Conservation (phyloP, 2,888 invertebrate genomes). For the Hemicrepidius hirtus region DNA sequence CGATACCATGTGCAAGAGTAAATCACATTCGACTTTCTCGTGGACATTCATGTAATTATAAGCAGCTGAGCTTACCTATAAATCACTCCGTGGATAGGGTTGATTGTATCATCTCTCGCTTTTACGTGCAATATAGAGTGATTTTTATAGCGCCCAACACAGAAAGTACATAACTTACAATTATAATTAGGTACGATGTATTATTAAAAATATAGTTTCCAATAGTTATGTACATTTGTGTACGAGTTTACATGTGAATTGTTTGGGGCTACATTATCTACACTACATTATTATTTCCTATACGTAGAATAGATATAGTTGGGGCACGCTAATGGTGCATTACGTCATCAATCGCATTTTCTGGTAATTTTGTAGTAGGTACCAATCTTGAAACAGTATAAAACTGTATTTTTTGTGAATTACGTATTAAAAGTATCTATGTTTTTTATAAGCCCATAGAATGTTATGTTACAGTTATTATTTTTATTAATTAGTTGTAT, state of each 20-base stretch:
- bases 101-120: conserved; percentile 59
- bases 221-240: not conserved
- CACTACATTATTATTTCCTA: too few species aligned
- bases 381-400: too few species aligned
- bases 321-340: too few species aligned
- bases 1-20: conserved; percentile 49
- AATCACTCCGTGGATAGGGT: conserved; percentile 55
- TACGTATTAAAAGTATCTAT: too few species aligned
- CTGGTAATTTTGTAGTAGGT: too few species aligned
- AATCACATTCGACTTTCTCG: conserved; percentile 57
- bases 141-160: conserved; percentile 56
- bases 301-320: too few species aligned
- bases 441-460: too few species aligned
- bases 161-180: conserved; percentile 59
- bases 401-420: too few species aligned
- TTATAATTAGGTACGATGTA: conserved; percentile 53
- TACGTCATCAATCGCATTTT: too few species aligned
- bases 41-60: conserved; percentile 56
- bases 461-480: too few species aligned
- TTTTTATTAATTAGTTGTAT: too few species aligned
- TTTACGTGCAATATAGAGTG: conserved; percentile 57
- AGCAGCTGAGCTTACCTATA: conserved; percentile 56
- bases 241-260: not conserved
- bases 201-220: not conserved
- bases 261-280: too few species aligned